A percentile compares a stretch with the other conserved stretches of the same genome.
phyloP scores from a whole-genome alignment of 92 coral and sea anemone genomes.

The Porites divaricata region DNA sequence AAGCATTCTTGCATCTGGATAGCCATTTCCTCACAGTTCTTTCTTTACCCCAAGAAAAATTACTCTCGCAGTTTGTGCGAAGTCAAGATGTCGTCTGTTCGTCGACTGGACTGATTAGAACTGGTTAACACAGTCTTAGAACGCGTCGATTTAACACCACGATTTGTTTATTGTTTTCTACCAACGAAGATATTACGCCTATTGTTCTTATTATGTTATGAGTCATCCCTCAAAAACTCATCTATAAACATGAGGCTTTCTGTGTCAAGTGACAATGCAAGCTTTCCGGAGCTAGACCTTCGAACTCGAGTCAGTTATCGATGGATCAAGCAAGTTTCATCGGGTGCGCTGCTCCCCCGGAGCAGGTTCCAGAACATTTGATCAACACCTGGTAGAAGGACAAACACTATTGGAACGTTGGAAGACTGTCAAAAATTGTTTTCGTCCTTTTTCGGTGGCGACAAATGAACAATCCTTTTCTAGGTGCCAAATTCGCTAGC shows the following conservation, averaged over 20 bases:
- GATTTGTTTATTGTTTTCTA: slow-evolving; percentile 36
- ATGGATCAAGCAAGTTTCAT: neutral
- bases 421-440: neutral
- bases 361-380: neutral
- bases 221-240: slow-evolving; percentile 35
- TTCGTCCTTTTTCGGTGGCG: slow-evolving; percentile 3
- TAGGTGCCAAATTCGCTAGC: slow-evolving; percentile 39
- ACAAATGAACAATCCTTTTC: slow-evolving; percentile 35
- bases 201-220: slow-evolving; percentile 12
- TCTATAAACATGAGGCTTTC: slow-evolving; percentile 39
- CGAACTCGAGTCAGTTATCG: neutral
- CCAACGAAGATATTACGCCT: slow-evolving; percentile 32
- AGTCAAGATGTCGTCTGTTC: neutral
- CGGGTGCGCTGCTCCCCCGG: neutral
- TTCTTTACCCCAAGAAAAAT: neutral
- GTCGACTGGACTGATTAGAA: neutral
- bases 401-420: neutral
- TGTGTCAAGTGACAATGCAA: neutral
- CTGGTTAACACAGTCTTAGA: neutral
- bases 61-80: neutral
- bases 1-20: slow-evolving; percentile 43
- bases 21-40: slow-evolving; percentile 16
- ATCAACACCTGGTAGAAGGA: neutral
- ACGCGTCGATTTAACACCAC: slow-evolving; percentile 24
- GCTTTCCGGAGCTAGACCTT: neutral